These are phyloP conservation scores for Macrophya alboannulata DNA, from an alignment of 2,888 invertebrate species.

Conservation along the genomic window DNA sequence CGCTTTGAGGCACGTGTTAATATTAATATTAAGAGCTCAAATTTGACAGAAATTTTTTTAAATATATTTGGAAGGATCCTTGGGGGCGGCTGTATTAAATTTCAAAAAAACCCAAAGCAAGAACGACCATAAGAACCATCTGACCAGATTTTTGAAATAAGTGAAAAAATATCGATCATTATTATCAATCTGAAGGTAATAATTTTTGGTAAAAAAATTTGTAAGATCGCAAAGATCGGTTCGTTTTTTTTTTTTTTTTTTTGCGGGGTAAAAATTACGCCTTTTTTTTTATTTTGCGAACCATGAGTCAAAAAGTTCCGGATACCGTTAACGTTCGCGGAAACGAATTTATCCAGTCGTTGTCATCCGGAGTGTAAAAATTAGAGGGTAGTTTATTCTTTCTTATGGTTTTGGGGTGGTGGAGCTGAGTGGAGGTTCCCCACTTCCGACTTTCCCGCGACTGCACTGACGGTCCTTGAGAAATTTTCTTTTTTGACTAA, in stretches of 20 bases:
- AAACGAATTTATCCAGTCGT: conserved; percentile 35
- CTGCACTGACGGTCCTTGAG: neutral
- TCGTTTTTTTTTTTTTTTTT: neutral
- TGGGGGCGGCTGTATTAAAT: no score
- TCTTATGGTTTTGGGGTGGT: neutral
- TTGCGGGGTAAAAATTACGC: neutral
- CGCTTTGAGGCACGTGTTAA: no score
- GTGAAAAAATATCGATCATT: no score
- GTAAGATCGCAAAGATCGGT: no score
- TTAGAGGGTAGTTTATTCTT: conserved; percentile 29
- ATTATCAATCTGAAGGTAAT: no score
- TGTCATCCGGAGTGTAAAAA: conserved; percentile 48
- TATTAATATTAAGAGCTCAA: no score
- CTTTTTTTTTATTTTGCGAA: neutral
- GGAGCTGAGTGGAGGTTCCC: neutral
- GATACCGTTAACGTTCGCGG: conserved; percentile 25
- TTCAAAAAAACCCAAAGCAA: no score
- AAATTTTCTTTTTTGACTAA: conserved; percentile 50
- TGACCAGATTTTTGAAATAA: no score
- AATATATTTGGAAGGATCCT: no score
- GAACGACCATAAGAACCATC: no score
- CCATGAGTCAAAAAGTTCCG: neutral
- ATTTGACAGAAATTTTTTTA: no score
- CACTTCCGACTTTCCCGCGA: neutral
- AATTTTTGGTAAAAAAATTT: no score